Evolutionary conservation across 2,113 vertebrate species (phyloP), one percentile per base, ranked within the genome.

Genomic region (Myodes glareolus): DNA sequence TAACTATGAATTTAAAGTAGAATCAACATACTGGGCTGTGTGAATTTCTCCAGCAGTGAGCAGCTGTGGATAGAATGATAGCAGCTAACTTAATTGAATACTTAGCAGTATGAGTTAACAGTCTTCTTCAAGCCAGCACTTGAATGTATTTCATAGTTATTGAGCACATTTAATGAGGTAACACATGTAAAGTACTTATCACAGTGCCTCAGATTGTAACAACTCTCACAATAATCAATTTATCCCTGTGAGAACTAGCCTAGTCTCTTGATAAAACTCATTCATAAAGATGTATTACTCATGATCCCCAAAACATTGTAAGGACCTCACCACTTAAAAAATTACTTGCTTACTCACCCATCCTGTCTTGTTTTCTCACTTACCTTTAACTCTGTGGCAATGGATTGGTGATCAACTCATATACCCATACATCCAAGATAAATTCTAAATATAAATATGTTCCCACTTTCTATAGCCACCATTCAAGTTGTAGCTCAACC

Each of bases 61-160:
- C 85, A 94, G 75, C 63, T 90, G 31, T 58, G 68, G 73, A 58
- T 19, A 65, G 75, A 96, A 93, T 70, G 92, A 95, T 70, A 95
- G 94, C 47, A 92, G 50, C 94, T 96, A 92, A 96, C 75, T 94
- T 95, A 96, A 96, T 14, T 88, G 85, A 94, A 78, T 92, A 63
- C 63, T 94, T 95, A 88, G 88, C 63, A 47, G 88, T 88, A 67
- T 67, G 80, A 88, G n/a, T n/a, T n/a, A n/a, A n/a, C n/a, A n/a
- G n/a, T n/a, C n/a, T n/a, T n/a, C n/a, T n/a, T n/a, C n/a, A n/a
- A n/a, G n/a, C n/a, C n/a, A n/a, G n/a, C n/a, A n/a, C n/a, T n/a
- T n/a, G n/a, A n/a, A n/a, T n/a, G n/a, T n/a, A n/a, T n/a, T n/a
- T n/a, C n/a, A n/a, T n/a, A n/a, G n/a, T n/a, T n/a, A n/a, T n/a